Evolutionary conservation across 1,140 invertebrate genomes (phyloP).

Genomic region (Harlomillsia oculata): DNA sequence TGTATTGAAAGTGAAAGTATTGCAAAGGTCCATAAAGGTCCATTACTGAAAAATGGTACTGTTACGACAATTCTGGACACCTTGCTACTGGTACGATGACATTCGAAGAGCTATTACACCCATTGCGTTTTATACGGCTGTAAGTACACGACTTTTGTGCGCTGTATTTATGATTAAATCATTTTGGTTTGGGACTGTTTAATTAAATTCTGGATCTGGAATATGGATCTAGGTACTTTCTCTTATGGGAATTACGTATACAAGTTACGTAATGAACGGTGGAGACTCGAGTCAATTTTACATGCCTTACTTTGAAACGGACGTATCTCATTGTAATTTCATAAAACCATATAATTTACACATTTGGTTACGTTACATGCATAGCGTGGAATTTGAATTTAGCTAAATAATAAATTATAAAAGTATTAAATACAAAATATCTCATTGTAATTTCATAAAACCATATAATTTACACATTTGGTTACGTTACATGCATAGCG

Average conservation of each 20-base stretch:
- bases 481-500: background rate
- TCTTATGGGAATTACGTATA: constrained; percentile 70
- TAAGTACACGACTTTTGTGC: constrained; percentile 37
- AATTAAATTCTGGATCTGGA: no score
- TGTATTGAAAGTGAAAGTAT: no score
- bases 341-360: constrained; percentile 3
- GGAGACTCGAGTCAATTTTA: constrained; percentile 78
- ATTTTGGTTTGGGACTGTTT: background rate
- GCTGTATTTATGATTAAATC: background rate
- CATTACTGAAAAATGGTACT: constrained; percentile 62
- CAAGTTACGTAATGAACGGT: constrained; percentile 61
- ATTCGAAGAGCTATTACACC: constrained; percentile 62
- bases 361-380: background rate
- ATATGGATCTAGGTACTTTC: no score
- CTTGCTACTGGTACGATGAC: constrained; percentile 69
- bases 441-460: background rate
- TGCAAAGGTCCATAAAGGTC: no score
- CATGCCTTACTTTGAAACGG: constrained; percentile 76
- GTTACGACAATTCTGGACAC: constrained; percentile 71
- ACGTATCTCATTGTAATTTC: constrained; percentile 55
- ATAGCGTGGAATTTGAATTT: constrained; percentile 2
- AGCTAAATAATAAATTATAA: background rate
- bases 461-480: background rate
- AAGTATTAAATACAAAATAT: background rate
- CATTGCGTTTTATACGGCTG: constrained; percentile 64